Evolutionary conservation across 2,888 invertebrate species (phyloP), one percentile per base, ranked within the genome.

Genomic region (Operophtera brumata): DNA sequence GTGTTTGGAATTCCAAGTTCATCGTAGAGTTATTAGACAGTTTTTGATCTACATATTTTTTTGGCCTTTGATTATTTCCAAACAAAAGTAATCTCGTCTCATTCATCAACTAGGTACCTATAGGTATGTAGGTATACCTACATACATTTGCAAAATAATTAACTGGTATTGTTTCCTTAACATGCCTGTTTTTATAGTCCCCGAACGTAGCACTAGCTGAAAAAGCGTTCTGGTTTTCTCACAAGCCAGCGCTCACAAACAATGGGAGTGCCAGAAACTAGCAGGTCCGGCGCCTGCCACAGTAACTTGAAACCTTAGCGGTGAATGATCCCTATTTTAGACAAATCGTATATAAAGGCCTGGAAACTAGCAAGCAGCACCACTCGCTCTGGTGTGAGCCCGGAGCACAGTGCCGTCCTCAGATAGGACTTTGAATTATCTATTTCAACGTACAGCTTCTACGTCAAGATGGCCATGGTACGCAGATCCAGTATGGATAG

Each of bases 401-500:
- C 76, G 72, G 86, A 82, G 86, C 82, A 77, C 72, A 81, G 82
- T 80, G 72, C 70, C 70, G 80, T 82, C 79, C 75, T 75, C 59
- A 43, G 67, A 63, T 52, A 66, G 77, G 75, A 76, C 78, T 69
- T 64, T 53, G 56, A 63, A 64, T 51, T 62, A 60, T 40, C 49
- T 56, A 53, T 60, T 49, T 59, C 66, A 59, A 66, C 65, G 48
- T 65, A 66, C 54, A 68, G 62, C 59, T 62, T 67, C 54, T 66
- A 64, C 68, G 64, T 67, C 70, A 80, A 75, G 57, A 85, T 84
- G 84, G 76, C 85, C 67, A 83, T 84, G 81, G 85, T 84, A 54
- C 77, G 84, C 69, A 78, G 85, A 71, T 85, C 88, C 63, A 87
- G 84, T 67, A 87, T 88, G 84, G 90, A 90, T 78, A 84, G 89